Base-by-base conservation (phyloP, 2,113 vertebrate genomes). In the Rissa tridactyla region DNA sequence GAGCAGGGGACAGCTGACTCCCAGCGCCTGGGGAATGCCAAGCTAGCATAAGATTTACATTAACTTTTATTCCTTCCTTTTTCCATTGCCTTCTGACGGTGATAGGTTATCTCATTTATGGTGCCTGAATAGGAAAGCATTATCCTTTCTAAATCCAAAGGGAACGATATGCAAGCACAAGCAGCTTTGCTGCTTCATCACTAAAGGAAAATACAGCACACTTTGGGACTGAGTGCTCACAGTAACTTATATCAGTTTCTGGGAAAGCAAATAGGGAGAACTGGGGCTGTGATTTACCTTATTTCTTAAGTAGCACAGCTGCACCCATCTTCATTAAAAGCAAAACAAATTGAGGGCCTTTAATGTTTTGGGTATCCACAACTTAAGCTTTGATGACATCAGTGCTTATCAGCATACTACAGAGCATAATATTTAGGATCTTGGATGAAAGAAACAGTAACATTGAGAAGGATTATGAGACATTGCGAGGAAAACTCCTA, bases 1-100 rank as follows among this genome's bases (percentile, higher is more conserved):
- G 15, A 85, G 38, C 12, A 42, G 44, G 15, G 13, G 5, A 64
- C 54, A 90, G 54, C 2, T 23, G 14, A 65, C 71, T 83, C 57
- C 38, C 57, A 82, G 27, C 18, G 29, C 27, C n/a, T 36, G 64
- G n/a, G 17, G 29, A 91, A 57, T 23, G 12, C 29, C 47, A 73
- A 66, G 14, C 15, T 25, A 78, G 38, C 8, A 0, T 12, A 61
- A 62, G 42, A 29, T 42, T 58, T 38, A 51, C 0, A 0, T 47
- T 52, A 61, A 70, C 20, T 30, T 81, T 52, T 70, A 11, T 23
- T 65, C 47, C 40, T 83, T 83, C 23, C 21, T 57, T 84, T 62
- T 78, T 34, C 42, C 16, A 25, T 20, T 70, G 19, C 49, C 21
- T 90, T 90, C 70, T 65, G 66, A 34, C 21, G 20, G 7, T 19